Evolutionary conservation across 2,113 vertebrate genomes (phyloP), one percentile per base, ranked within the genome.

Genomic region (Rhombomys opimus): DNA sequence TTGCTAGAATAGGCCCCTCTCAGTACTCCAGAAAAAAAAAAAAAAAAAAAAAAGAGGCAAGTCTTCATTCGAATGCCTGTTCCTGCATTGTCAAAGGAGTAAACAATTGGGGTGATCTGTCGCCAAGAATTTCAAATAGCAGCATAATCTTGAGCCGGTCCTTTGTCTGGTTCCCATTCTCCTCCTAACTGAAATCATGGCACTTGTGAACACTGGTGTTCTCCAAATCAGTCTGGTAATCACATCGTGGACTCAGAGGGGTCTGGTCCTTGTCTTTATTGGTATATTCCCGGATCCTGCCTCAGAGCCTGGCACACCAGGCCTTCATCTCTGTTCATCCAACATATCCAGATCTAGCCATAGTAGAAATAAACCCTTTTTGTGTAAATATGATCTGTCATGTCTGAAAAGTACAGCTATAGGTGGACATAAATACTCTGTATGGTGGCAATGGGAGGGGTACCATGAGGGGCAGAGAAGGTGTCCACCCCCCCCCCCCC

Each of bases 291-390:
- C 54, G 41, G 80, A 78, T 5, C 80, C 32, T 20, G 4, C 41
- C 57, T 90, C 63, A 65, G 38, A 35, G 2, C 30, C 80, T 72
- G n/a, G 80, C 50, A 87, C 5, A 52, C 63, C 6, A 32, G 30
- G 57, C 27, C 68, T 91, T 72, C 57, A 7, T 63, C 35, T 72
- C 76, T 59, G 7, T 70, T 63, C 35, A 25, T 84, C 50, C 86
- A 70, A 90, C 59, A 63, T 75, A 89, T 35, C 50, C 32, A 91
- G 73, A 97, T 78, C 38, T 87, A 95, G 75, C 72, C 84, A 41
- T 54, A 63, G 18, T 50, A 38, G 22, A 97, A 92, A 92, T 91
- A 91, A 94, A 35, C 22, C 50, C n/a, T 68, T 68, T 89, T 89
- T 32, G 46, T 93, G 54, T 90, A 38, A 11, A 6, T 85, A n/a